Base-by-base conservation (phyloP, 92 coral and sea anemone genomes). In the Parazoanthus darwini region DNA sequence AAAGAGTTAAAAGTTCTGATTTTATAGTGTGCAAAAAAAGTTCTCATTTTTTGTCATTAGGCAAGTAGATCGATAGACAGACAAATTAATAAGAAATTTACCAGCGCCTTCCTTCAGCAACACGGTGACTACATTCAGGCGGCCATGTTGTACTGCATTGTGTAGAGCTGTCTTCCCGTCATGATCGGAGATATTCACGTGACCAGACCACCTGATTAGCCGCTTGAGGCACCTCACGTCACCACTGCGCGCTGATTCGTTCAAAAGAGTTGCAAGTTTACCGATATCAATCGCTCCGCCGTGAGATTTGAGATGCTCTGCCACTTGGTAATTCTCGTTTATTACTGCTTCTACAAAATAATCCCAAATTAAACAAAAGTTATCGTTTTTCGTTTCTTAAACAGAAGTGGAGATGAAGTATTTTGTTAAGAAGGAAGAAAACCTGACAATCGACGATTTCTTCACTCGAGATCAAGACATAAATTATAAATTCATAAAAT, bases 131-230 rank as follows among this genome's bases (percentile, higher is more conserved):
- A 92, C 90, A 71, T 94, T 92, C 81, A 90, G 85, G 66, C 96
- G 94, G 78, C 95, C 96, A 66, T 90, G 78, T 77, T 82, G 80
- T 14, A 93, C 96, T 29, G 98, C 98, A 8, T 90, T 91, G 83
- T 97, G 99, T 7, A 91, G 92, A 26, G 94, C 93, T 14, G 99
- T 94, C 90, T 91, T 94, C 6, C 99, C 98, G 88, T 97, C 96
- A 77, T 89, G 89, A 66, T 97, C 99, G 80, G 91, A 90, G 36
- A 93, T 92, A 67, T 92, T 93, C 85, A 94, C 93, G 83, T 94
- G 94, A 85, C 96, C 96, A 35, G 95, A 90, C 99, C 98, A 97
- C 48, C 92, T 88, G 72, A 97, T 88, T 80, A 95, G 75, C 65
- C 98, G 96, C 83, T 94, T 95, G 6, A 97, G 91, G 79, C 84